Conservation (phyloP, 2,888 invertebrate genomes). For the Pristionchus maxplancki region DNA sequence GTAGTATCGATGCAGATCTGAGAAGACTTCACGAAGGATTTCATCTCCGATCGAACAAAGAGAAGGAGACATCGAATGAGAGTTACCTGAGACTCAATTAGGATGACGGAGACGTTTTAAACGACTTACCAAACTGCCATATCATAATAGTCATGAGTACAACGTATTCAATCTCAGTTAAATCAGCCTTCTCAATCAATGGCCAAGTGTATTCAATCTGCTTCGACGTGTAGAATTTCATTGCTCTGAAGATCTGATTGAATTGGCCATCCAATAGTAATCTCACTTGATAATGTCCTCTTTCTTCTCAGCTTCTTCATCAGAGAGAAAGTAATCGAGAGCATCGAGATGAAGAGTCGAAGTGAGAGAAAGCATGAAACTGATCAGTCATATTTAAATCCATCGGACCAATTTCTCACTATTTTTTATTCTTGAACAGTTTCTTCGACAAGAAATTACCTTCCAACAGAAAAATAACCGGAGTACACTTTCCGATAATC, state of each 20-base stretch:
- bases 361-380: constrained; percentile 24
- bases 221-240: constrained; percentile 4
- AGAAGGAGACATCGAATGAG: background rate
- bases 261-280: background rate
- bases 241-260: background rate
- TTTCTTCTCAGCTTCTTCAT: constrained; percentile 8
- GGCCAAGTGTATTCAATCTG: background rate
- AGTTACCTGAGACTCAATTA: background rate
- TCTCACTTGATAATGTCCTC: constrained; percentile 19
- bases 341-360: constrained; percentile 18
- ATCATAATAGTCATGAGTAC: background rate
- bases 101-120: background rate
- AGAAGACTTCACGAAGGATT: constrained; percentile 15
- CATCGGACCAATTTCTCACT: background rate
- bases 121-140: constrained; percentile 4
- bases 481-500: background rate
- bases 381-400: background rate
- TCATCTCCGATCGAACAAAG: constrained; percentile 7
- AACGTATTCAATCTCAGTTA: background rate
- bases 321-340: constrained; percentile 15
- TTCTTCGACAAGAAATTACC: constrained; percentile 21
- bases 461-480: background rate
- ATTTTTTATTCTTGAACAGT: background rate
- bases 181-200: background rate
- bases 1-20: constrained; percentile 41